Percentiles rank a stretch among this genome's conserved stretches.
These are phyloP conservation scores for Momotus momota DNA, from an alignment of 2,797 vertebrate species.

Conservation along the genomic window DNA sequence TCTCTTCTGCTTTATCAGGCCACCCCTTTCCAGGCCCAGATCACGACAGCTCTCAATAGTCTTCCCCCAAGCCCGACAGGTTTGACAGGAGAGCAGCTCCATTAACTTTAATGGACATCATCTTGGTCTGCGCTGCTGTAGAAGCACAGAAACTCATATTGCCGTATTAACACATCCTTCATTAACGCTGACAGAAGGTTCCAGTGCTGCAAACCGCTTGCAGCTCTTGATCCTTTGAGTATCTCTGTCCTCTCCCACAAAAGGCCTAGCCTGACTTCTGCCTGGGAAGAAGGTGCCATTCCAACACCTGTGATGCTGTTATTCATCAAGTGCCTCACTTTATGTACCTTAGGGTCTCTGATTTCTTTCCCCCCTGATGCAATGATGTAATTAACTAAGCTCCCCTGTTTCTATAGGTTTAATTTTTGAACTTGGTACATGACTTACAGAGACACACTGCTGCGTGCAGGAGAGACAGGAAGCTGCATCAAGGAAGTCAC, in stretches of 20 bases:
- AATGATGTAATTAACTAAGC: too few species aligned
- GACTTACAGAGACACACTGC: too few species aligned
- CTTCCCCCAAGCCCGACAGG: rapidly evolving
- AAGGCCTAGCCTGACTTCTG: background rate
- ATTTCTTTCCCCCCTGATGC: background rate
- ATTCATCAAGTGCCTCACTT: rapidly evolving
- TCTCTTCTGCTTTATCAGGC: background rate
- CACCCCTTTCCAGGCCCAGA: background rate
- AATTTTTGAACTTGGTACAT: too few species aligned
- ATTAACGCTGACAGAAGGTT: background rate
- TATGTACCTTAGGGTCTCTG: background rate
- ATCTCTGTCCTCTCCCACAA: background rate
- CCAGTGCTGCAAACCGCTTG: background rate
- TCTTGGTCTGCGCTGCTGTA: background rate
- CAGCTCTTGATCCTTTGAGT: background rate
- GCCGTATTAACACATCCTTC: background rate
- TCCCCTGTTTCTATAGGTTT: too few species aligned
- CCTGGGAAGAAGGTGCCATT: rapidly evolving
- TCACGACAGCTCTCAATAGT: background rate
- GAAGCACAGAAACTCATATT: background rate
- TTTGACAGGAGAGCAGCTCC: background rate
- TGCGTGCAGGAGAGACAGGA: too few species aligned
- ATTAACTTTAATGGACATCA: background rate
- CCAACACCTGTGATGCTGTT: rapidly evolving
- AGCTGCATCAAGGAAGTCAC: too few species aligned